phyloP scores from a whole-genome alignment of 1,140 invertebrate genomes.

The Neomicropteryx cornuta region DNA sequence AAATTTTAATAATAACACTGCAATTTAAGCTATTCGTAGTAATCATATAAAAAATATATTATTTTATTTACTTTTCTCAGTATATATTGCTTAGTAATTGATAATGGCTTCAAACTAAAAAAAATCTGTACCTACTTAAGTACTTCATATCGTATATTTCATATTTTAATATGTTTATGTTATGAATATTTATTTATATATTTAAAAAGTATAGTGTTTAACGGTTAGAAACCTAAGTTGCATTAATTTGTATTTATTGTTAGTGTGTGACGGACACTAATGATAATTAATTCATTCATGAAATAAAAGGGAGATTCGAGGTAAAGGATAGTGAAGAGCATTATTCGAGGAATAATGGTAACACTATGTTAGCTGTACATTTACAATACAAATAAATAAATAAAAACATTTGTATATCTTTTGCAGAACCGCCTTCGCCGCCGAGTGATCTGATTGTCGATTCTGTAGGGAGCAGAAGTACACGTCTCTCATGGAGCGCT shows the following conservation, averaged over 20 bases:
- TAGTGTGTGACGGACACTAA: too few species aligned
- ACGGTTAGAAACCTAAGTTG: too few species aligned
- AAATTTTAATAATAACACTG: too few species aligned
- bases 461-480: conserved; percentile 21
- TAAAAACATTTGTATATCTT: conserved; percentile 2
- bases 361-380: too few species aligned
- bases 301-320: too few species aligned
- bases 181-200: background rate
- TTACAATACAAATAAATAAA: too few species aligned
- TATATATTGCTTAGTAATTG: background rate
- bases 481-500: conserved; percentile 26
- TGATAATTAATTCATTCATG: too few species aligned
- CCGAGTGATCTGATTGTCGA: conserved; percentile 30
- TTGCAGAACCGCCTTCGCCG: conserved; percentile 31
- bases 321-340: too few species aligned
- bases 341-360: too few species aligned
- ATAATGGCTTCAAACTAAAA: background rate
- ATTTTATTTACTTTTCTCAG: background rate
- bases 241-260: too few species aligned
- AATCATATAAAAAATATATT: background rate
- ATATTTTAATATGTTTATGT: background rate
- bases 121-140: conserved; percentile 4
- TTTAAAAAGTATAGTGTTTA: too few species aligned
- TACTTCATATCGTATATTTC: too few species aligned
- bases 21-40: background rate